phyloP scores from a whole-genome alignment of 2,888 invertebrate genomes.

The Doris montereyensis region DNA sequence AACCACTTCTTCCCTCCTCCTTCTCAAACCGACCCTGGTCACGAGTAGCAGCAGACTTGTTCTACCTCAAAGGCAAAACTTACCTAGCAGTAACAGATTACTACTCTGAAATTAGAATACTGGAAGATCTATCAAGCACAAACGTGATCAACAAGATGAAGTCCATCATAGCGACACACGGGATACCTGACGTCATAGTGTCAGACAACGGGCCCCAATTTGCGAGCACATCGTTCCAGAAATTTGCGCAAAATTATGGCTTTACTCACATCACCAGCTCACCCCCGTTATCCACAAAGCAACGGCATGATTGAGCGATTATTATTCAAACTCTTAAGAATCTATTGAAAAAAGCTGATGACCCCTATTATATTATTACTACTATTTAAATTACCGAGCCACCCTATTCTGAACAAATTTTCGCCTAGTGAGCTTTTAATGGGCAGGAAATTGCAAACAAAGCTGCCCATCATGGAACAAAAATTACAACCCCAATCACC shows the following conservation, averaged over 20 bases:
- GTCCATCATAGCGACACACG: too few relatives aligned
- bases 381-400: background rate
- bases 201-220: too few relatives aligned
- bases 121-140: too few relatives aligned
- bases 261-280: constrained; percentile 1
- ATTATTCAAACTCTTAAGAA: background rate
- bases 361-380: background rate
- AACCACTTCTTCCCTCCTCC: background rate
- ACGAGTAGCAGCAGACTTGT: too few relatives aligned
- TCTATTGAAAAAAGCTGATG: background rate
- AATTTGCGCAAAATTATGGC: background rate
- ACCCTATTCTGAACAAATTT: background rate
- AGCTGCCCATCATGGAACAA: background rate
- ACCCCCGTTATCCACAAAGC: background rate
- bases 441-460: too few relatives aligned
- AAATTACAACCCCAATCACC: background rate
- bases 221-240: background rate
- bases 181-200: too few relatives aligned
- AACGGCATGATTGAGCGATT: background rate
- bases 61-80: too few relatives aligned
- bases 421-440: constrained; percentile 15
- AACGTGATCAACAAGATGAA: too few relatives aligned
- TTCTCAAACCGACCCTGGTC: too few relatives aligned
- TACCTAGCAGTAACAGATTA: too few relatives aligned
- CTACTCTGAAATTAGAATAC: too few relatives aligned